These are phyloP conservation scores for Drosophila mauritiana DNA, from an alignment of 1,140 invertebrate species.

Conservation along the genomic window DNA sequence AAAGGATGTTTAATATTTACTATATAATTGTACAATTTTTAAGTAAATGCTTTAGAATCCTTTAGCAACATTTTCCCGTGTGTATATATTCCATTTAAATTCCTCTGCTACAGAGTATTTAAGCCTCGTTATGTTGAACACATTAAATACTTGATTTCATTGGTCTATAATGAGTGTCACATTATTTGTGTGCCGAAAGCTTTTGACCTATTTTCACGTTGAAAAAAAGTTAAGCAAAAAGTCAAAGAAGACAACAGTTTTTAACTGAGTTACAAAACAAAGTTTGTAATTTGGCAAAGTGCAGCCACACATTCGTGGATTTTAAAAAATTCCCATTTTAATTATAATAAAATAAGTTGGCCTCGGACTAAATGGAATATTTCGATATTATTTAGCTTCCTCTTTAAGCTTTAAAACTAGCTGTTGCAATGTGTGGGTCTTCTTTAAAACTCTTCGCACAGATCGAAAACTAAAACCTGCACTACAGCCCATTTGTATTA, in stretches of 20 bases:
- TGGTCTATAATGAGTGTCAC: too few species aligned
- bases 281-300: conserved; percentile 1
- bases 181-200: too few species aligned
- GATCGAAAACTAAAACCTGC: neutral
- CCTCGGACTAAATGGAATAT: neutral
- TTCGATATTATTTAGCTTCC: neutral
- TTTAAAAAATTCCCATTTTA: neutral
- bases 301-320: neutral
- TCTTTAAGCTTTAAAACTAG: neutral
- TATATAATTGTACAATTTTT: neutral
- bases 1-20: neutral
- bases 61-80: too few species aligned
- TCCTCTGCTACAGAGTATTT: too few species aligned
- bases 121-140: too few species aligned
- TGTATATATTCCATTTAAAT: too few species aligned
- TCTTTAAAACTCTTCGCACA: too few species aligned
- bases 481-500: too few species aligned
- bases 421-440: too few species aligned
- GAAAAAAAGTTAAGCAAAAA: neutral
- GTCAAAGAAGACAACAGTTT: neutral
- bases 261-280: neutral
- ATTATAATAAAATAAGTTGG: neutral
- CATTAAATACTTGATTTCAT: too few species aligned
- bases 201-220: neutral
- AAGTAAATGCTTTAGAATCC: neutral